phyloP scores from a whole-genome alignment of 2,797 vertebrate species.

The Eospalax fontanierii region DNA sequence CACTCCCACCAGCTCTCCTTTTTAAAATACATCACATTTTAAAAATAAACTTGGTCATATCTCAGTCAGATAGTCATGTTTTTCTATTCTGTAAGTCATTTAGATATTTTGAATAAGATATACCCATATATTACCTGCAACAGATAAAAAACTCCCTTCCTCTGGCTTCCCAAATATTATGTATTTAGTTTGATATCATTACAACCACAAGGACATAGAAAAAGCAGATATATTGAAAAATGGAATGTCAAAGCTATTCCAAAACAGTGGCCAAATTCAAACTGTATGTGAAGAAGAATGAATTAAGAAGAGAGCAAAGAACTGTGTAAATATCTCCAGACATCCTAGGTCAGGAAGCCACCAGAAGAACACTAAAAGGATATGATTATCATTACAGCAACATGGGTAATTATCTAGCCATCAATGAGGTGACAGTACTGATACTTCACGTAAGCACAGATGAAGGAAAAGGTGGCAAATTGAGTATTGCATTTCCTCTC shows the following conservation, averaged over 20 bases:
- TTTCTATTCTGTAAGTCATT: constrained; percentile 30
- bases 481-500: constrained; percentile 29
- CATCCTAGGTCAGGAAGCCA: background rate
- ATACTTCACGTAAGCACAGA: constrained; percentile 49
- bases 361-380: constrained; percentile 14
- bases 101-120: constrained; percentile 69
- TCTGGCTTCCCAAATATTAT: constrained; percentile 41
- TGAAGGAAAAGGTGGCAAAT: background rate
- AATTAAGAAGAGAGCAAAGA: constrained; percentile 25
- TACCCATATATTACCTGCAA: background rate
- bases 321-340: constrained; percentile 29
- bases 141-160: constrained; percentile 75
- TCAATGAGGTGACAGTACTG: background rate
- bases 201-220: constrained; percentile 79
- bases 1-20: constrained; percentile 10
- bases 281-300: constrained; percentile 70
- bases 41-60: constrained; percentile 27
- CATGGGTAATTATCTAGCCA: constrained; percentile 8
- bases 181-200: constrained; percentile 68
- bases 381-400: background rate
- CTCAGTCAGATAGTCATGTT: background rate
- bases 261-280: constrained; percentile 75
- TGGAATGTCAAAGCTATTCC: constrained; percentile 71
- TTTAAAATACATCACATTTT: constrained; percentile 5
- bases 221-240: constrained; percentile 79